Evolutionary conservation across 2,888 invertebrate species (phyloP), one percentile per base, ranked within the genome.

Genomic region (Microchrysa polita): DNA sequence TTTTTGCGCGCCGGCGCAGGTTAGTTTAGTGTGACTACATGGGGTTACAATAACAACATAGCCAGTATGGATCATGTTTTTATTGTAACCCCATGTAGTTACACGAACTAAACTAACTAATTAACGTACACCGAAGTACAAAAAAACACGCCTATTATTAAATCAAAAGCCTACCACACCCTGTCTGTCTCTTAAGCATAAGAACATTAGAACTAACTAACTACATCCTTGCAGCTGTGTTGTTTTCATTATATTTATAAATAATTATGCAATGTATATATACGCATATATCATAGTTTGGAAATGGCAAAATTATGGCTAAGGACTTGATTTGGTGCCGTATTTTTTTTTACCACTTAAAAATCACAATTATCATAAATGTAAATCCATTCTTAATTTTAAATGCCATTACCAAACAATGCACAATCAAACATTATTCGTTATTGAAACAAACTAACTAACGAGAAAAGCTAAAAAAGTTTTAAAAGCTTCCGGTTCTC

Each of bases 241-340:
- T 79, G 77, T 75, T 75, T 73, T 57, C 69, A 73, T 74, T 40
- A 72, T 73, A 55, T 71, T 42, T 74, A 75, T 76, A 76, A 73
- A 73, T 74, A 77, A 77, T 75, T 61, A 78, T 80, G n/a, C n/a
- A n/a, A n/a, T 73, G 44, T 71, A 27, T 74, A 75, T 76, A 76
- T 72, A 73, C 73, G 77, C 77, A 76, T 61, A 78, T 80, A 80
- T 81, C n/a, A n/a, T 81, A 90, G 90, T 90, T 90, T 87, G 90
- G 90, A 89, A 88, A 87, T 88, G 88, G 89, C 88, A 81, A 78
- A 65, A 52, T n/a, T 5, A 34, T 34, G 27, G 27, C 2, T 73
- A 74, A 87, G 87, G 88, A 88, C 87, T 34, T 87, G 89, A 89
- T 89, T 89, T 89, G 89, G 89, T 89, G 88, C 88, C 87, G 84